Base-by-base conservation (phyloP, 2,797 vertebrate genomes). In the Gobionotothen gibberifrons region DNA sequence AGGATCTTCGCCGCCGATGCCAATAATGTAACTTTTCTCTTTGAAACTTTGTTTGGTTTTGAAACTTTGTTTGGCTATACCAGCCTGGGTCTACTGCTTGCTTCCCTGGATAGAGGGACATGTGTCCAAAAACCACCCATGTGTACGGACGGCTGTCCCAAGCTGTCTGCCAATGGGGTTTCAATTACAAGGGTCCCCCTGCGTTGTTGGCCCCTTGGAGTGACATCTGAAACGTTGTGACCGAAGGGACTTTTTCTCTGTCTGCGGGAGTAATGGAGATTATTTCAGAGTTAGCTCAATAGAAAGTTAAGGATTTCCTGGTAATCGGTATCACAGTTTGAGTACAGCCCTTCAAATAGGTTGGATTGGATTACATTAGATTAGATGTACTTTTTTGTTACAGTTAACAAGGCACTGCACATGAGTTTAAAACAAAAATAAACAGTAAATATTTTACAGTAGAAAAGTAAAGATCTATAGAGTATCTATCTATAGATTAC, bases 1-100 rank as follows among this genome's bases (percentile, higher is more conserved):
- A 96, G 94, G 93, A 97, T 97, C 95, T 96, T 97, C 94, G 90
- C 86, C 19, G n/a, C 91, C 82, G 58, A 54, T 60, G 61, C 65
- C 78, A 83, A 77, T 64, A 82, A 95, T 93, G 96, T 97, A 94
- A 93, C 76, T 60, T 40, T 29, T 52, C 3, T 66, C 55, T 61
- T n/a, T 72, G 43, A 43, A 21, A 55, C 40, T 74, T 72, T 83
- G 64, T 69, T 74, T 86, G 76, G 48, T 72, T 61, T n/a, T 72
- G 43, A 43, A 21, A 55, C 40, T 74, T 72, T 83, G 64, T 69
- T 74, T 86, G 76, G 48, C 12, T 55, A 55, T 57, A 26, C 48
- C n/a, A 52, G 44, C 65, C 67, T 71, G 57, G 68, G 55, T 55
- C 57, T 43, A 58, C 47, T 26, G 78, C 63, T 62, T 64, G 57